These are phyloP conservation scores for Tyria jacobaeae DNA, from an alignment of 2,888 invertebrate species.

Conservation along the genomic window DNA sequence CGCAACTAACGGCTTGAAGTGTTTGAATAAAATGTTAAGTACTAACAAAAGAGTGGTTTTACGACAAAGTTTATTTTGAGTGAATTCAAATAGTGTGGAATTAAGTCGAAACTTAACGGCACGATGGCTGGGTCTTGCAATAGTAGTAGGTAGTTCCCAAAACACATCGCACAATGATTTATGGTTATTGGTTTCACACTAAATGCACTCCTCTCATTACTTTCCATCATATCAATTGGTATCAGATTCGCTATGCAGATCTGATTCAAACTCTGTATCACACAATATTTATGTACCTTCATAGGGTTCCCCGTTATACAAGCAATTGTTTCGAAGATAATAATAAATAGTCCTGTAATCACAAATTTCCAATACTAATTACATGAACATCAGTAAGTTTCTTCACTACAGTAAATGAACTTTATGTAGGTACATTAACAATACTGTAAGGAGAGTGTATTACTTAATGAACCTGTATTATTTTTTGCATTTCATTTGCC, in stretches of 20 bases:
- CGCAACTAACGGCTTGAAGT: conserved; percentile 82
- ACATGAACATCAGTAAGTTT: conserved; percentile 41
- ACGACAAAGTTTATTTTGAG: conserved; percentile 74
- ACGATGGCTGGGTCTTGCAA: conserved; percentile 82
- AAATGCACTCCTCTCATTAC: conserved; percentile 49
- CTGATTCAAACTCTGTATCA: conserved; percentile 43
- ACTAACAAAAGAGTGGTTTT: conserved; percentile 83
- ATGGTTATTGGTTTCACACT: conserved; percentile 50
- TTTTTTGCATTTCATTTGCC: conserved; percentile 78
- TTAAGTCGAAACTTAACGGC: conserved; percentile 59
- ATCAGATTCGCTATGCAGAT: conserved; percentile 50
- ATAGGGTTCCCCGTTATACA: conserved; percentile 34
- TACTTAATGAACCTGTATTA: conserved; percentile 72
- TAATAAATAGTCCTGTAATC: too few species aligned
- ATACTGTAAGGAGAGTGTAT: conserved; percentile 56
- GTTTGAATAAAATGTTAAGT: conserved; percentile 75
- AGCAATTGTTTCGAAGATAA: too few species aligned
- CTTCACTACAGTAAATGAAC: conserved; percentile 36
- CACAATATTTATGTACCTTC: conserved; percentile 44
- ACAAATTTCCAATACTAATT: conserved; percentile 35
- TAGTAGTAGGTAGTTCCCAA: conserved; percentile 67
- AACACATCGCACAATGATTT: conserved; percentile 74
- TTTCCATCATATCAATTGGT: conserved; percentile 49
- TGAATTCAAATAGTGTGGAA: conserved; percentile 59
- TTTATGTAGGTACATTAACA: conserved; percentile 45